These are phyloP conservation scores for Linnaemya tessellans DNA, from an alignment of 2,888 invertebrate species.

Conservation along the genomic window DNA sequence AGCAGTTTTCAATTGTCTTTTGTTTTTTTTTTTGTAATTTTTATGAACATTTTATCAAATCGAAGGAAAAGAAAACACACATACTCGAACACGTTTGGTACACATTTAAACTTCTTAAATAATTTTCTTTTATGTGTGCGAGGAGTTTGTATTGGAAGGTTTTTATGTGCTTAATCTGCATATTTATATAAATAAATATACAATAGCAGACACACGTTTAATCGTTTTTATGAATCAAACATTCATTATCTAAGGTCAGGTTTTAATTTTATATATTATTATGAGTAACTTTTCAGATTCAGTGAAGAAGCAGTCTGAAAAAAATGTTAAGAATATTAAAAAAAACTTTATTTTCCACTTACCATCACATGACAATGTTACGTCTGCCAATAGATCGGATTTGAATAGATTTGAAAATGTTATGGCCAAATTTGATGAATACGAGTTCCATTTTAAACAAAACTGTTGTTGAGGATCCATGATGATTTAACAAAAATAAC, in stretches of 20 bases:
- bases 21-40: slow-evolving; percentile 52
- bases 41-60: slow-evolving; percentile 51
- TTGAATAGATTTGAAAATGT: slow-evolving; percentile 96
- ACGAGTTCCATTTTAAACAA: slow-evolving; percentile 98
- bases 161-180: neutral
- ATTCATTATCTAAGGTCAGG: slow-evolving; percentile 61
- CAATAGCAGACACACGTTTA: neutral
- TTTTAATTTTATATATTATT: slow-evolving; percentile 5
- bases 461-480: slow-evolving; percentile 98
- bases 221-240: slow-evolving; percentile 1
- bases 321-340: neutral
- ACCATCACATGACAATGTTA: slow-evolving; percentile 97
- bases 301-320: too few relatives aligned
- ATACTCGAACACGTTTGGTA: neutral
- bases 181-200: neutral
- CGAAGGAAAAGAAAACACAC: neutral
- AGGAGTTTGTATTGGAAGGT: neutral
- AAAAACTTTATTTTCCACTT: slow-evolving; percentile 82
- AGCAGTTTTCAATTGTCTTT: slow-evolving; percentile 14
- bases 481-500: slow-evolving; percentile 35
- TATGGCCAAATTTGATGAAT: slow-evolving; percentile 95
- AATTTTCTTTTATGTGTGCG: neutral
- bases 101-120: slow-evolving; percentile 12
- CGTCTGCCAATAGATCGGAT: slow-evolving; percentile 96
- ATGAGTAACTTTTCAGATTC: neutral